Conservation (phyloP, 2,888 invertebrate genomes). For the Gordius sp. region DNA sequence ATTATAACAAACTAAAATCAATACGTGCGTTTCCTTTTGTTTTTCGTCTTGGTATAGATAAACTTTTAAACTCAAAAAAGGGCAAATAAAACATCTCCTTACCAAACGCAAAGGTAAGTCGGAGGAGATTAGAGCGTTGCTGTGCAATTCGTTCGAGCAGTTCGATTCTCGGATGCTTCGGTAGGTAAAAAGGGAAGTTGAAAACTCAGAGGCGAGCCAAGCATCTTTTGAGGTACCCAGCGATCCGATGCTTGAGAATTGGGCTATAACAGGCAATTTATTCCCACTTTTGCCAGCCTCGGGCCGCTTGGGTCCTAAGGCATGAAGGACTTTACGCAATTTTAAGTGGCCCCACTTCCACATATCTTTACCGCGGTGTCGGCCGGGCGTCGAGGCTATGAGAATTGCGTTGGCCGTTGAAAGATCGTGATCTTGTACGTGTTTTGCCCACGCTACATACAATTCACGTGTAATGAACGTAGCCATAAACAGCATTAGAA, state of each 20-base stretch:
- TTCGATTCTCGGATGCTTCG: too few relatives aligned
- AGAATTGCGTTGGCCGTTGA: constrained; percentile 39
- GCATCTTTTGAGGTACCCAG: constrained; percentile 38
- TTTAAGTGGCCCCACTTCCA: constrained; percentile 39
- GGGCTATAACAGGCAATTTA: constrained; percentile 49
- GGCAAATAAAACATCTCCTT: too few relatives aligned
- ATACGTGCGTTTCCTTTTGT: too few relatives aligned
- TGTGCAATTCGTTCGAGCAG: too few relatives aligned
- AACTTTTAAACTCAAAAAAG: too few relatives aligned
- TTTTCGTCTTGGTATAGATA: too few relatives aligned
- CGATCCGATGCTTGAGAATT: constrained; percentile 68
- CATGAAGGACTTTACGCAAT: constrained; percentile 31
- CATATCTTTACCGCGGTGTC: constrained; percentile 37
- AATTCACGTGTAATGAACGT: too few relatives aligned
- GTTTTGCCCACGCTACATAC: not conserved
- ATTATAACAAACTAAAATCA: too few relatives aligned
- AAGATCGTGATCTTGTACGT: not conserved
- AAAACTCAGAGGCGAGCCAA: constrained; percentile 53
- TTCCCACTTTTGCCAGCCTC: constrained; percentile 17
- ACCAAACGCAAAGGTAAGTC: too few relatives aligned
- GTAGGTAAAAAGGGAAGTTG: too few relatives aligned
- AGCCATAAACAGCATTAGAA: too few relatives aligned
- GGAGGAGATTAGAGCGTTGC: too few relatives aligned
- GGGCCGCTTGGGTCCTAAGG: not conserved
- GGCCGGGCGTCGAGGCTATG: constrained; percentile 56